Conservation (phyloP, 2,888 invertebrate species). For the Alviniconcha strummeri region DNA sequence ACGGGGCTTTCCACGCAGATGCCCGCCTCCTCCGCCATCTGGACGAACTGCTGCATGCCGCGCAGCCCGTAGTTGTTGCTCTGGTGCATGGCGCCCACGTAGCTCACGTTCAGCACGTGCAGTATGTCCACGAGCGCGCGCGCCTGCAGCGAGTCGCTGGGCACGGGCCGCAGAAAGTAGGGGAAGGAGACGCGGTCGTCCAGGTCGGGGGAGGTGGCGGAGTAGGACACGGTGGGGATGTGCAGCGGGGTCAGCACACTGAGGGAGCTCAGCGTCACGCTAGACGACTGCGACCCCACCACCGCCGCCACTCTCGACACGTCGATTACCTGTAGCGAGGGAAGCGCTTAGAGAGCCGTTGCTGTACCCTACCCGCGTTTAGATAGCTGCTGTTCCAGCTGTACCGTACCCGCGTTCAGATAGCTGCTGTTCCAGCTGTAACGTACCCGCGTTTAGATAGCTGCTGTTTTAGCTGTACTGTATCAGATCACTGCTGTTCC, state of each 20-base stretch:
- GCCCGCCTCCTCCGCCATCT: constrained; percentile 44
- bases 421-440: too few species aligned
- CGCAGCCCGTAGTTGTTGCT: constrained; percentile 62
- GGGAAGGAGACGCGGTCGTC: constrained; percentile 60
- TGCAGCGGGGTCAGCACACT: constrained; percentile 49
- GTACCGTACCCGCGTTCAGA: too few species aligned
- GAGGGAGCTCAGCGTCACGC: constrained; percentile 55
- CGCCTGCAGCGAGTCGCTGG: constrained; percentile 51
- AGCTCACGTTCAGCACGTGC: constrained; percentile 54
- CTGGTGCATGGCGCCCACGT: constrained; percentile 60
- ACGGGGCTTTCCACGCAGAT: constrained; percentile 58
- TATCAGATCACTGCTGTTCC: too few species aligned
- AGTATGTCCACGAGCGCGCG: constrained; percentile 47
- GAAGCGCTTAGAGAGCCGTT: too few species aligned
- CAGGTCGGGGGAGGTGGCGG: constrained; percentile 59
- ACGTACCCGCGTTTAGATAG: too few species aligned
- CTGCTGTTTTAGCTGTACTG: too few species aligned
- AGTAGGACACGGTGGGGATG: constrained; percentile 58
- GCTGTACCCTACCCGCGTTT: too few species aligned
- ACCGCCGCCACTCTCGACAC: constrained; percentile 20
- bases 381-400: too few species aligned
- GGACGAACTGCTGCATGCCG: constrained; percentile 48
- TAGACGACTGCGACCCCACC: constrained; percentile 75
- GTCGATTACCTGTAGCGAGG: constrained; percentile 6
- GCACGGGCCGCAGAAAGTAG: constrained; percentile 63